Evolutionary conservation across 2,113 vertebrate genomes (phyloP).

Genomic region (Syrmaticus mikado): DNA sequence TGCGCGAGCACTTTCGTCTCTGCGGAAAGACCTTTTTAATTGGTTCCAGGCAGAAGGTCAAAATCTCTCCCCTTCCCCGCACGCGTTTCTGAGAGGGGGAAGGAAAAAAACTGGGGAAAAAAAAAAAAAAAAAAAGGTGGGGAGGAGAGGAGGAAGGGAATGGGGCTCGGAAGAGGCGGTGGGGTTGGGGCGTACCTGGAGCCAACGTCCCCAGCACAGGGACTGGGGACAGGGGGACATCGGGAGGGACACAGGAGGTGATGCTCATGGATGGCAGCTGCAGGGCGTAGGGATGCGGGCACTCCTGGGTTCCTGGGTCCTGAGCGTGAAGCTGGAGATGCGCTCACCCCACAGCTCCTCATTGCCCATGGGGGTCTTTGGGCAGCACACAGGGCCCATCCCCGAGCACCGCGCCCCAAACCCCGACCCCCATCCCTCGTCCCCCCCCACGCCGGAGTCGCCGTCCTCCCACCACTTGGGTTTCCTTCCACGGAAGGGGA

Average conservation of each 20-base stretch:
- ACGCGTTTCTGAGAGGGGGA: neutral
- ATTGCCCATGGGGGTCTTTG: neutral
- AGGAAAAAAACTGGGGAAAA: neutral
- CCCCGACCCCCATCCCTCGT: neutral
- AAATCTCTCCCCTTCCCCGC: conserved; percentile 67
- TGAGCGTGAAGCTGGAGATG: too few relatives aligned
- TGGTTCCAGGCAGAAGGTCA: conserved; percentile 80
- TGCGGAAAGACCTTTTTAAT: conserved; percentile 79
- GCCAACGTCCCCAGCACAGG: accelerated
- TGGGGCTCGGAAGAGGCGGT: neutral
- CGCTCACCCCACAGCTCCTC: neutral
- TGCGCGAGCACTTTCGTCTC: conserved; percentile 71
- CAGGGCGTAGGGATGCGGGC: neutral
- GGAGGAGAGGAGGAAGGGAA: neutral
- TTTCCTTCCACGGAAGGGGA: conserved; percentile 65
- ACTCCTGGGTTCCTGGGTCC: too few relatives aligned
- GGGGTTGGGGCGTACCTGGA: accelerated
- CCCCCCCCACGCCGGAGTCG: neutral
- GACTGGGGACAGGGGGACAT: neutral
- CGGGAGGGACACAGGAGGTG: neutral
- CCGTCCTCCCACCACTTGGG: neutral
- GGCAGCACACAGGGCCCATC: neutral
- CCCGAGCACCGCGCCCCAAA: accelerated
- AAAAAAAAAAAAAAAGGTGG: too few relatives aligned
- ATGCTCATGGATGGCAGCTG: neutral